A percentile compares a stretch with the other conserved stretches of the same genome.
These are phyloP conservation scores for Neoniphon sammara DNA, from an alignment of 2,797 vertebrate species.

Conservation along the genomic window DNA sequence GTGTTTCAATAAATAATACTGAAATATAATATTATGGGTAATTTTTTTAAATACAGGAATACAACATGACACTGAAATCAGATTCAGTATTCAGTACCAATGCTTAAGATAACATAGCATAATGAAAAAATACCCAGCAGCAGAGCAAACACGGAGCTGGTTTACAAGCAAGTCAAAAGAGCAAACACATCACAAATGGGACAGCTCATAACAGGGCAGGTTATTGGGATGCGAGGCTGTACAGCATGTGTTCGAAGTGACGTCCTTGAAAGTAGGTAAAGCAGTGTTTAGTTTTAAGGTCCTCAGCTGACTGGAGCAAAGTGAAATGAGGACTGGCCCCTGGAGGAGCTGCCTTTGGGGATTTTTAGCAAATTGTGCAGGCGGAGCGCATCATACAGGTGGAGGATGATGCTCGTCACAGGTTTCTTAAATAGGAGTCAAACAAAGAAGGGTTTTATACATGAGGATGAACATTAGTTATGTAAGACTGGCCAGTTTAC, in stretches of 20 bases:
- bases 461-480: not conserved
- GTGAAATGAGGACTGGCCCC: slow-evolving; percentile 33
- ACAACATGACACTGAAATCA: too few species aligned
- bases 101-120: too few species aligned
- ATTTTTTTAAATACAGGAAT: too few species aligned
- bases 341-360: slow-evolving; percentile 18
- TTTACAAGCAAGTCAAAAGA: not conserved
- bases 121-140: too few species aligned
- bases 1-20: too few species aligned
- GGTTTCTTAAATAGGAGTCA: slow-evolving; percentile 16
- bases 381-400: not conserved
- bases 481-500: too few species aligned
- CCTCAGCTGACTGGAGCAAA: slow-evolving; percentile 9
- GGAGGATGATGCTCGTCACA: slow-evolving; percentile 10
- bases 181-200: too few species aligned
- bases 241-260: slow-evolving; percentile 13
- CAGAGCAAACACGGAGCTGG: slow-evolving; percentile 8
- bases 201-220: not conserved
- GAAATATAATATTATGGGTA: too few species aligned
- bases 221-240: not conserved
- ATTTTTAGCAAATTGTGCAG: slow-evolving; percentile 23
- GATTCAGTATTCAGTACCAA: too few species aligned
- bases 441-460: not conserved
- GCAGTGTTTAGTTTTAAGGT: slow-evolving; percentile 9
- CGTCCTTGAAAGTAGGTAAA: slow-evolving; percentile 23